Conservation (phyloP, 2,888 invertebrate genomes). For the Prenolepis imparis region DNA sequence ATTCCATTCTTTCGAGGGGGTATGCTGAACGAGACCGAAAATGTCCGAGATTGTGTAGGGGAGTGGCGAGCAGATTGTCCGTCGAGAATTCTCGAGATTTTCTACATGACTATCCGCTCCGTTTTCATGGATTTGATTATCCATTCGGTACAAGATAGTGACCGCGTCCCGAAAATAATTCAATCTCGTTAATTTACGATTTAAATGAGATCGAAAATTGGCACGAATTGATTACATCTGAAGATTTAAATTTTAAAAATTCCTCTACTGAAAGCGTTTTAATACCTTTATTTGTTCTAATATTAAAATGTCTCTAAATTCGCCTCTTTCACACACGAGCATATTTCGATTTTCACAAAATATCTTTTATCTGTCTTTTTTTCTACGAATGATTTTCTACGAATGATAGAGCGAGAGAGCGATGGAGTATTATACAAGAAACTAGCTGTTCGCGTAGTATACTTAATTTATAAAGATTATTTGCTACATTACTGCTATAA, state of each 20-base stretch:
- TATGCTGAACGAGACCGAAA: slow-evolving; percentile 36
- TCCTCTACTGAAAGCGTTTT: not conserved
- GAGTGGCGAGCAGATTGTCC: slow-evolving; percentile 55
- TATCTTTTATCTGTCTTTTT: not conserved
- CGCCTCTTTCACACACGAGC: not conserved
- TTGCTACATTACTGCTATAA: slow-evolving; percentile 16
- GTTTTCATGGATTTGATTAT: slow-evolving; percentile 21
- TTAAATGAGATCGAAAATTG: not conserved
- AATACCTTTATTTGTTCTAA: not conserved
- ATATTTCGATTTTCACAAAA: not conserved
- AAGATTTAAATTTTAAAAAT: slow-evolving; percentile 6
- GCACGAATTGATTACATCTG: not conserved
- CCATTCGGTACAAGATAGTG: not conserved
- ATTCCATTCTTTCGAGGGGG: slow-evolving; percentile 49
- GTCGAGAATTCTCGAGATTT: slow-evolving; percentile 40
- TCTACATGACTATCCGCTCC: slow-evolving; percentile 29
- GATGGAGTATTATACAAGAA: not conserved
- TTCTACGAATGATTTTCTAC: not conserved
- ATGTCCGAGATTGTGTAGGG: slow-evolving; percentile 46
- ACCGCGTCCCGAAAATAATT: not conserved
- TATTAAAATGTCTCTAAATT: not conserved
- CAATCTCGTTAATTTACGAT: not conserved
- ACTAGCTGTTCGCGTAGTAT: not conserved
- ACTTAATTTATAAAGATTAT: not conserved
- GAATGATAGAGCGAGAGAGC: not conserved